Evolutionary conservation across 2,888 invertebrate genomes (phyloP), one percentile per base, ranked within the genome.

Genomic region (Macrophya annulata): DNA sequence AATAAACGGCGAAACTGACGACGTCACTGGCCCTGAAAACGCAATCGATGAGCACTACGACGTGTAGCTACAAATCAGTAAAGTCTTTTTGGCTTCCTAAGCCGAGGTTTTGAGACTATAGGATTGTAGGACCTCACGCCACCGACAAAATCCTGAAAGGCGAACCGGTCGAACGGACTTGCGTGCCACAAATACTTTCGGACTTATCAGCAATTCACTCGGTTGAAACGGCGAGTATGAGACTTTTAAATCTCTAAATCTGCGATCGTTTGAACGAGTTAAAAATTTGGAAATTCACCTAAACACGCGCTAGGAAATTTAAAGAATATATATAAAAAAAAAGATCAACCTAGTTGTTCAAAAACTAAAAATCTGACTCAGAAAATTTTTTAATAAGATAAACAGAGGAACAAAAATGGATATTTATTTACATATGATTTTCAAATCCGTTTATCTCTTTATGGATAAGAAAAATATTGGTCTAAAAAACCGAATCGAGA

Each of bases 41-140:
- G 81, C 43, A 81, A 81, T 81, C 62, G 81, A 81, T 81, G 81
- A 81, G 62, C 81, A 59, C 40, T 37, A 45, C 74, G 10, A 31
- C 45, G 43, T 74, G 43, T 74, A 43, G 21, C 74, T 43, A 45
- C 45, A 45, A 74, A 45, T 45, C n/a, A 74, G n/a, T n/a, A 31
- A 31, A 55, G 77, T 51, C 77, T 77, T 77, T 37, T 51, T 55
- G 37, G 37, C 37, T 77, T 51, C 37, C 31, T 51, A 76, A 76
- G 25, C 48, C 25, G 25, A 31, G 51, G 48, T 21, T 68, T 8
- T 31, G 12, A 68, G 68, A 3, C 31, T 31, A 31, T 31, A 31
- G 31, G 48, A 48, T 1, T 1, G 3, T 4, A 62, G 25, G 25
- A 62, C 62, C 62, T 9, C 62, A 62, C 62, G 62, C 62, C 62